Evolutionary conservation across 2,113 vertebrate species (phyloP).

Genomic region (Pseudonaja textilis): DNA sequence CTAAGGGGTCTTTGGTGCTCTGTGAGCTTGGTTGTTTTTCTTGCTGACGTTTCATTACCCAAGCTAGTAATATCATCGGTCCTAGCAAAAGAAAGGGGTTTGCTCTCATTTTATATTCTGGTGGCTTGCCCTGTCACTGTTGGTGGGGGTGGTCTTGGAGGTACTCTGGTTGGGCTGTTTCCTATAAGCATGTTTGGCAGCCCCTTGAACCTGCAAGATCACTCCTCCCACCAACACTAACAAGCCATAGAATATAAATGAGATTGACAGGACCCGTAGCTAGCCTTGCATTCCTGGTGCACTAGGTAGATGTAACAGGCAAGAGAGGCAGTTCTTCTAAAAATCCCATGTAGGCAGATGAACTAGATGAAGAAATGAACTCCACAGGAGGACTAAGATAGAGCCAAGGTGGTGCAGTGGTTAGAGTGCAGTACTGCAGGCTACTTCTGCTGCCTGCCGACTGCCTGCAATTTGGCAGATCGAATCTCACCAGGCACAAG

Average conservation of each 20-base stretch:
- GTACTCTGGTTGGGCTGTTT: too few relatives aligned
- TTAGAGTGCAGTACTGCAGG: too few relatives aligned
- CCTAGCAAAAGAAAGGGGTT: background rate
- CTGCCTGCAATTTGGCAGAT: too few relatives aligned
- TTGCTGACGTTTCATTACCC: background rate
- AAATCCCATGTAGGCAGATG: background rate
- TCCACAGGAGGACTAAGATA: background rate
- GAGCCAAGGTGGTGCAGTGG: too few relatives aligned
- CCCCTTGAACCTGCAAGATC: too few relatives aligned
- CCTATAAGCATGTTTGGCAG: too few relatives aligned
- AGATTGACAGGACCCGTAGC: background rate
- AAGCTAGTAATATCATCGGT: background rate
- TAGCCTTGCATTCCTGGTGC: background rate
- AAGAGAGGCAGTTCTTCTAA: background rate
- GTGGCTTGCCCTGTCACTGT: too few relatives aligned
- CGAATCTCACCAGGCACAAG: too few relatives aligned
- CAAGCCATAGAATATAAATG: background rate
- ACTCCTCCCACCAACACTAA: too few relatives aligned
- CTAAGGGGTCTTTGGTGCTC: background rate
- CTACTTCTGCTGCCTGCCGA: too few relatives aligned
- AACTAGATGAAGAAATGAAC: background rate
- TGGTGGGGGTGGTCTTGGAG: too few relatives aligned
- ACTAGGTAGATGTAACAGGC: background rate
- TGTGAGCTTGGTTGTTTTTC: background rate
- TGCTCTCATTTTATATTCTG: background rate